Base-by-base conservation (phyloP, 2,888 invertebrate genomes). In the Cyrtodaria siliqua region DNA sequence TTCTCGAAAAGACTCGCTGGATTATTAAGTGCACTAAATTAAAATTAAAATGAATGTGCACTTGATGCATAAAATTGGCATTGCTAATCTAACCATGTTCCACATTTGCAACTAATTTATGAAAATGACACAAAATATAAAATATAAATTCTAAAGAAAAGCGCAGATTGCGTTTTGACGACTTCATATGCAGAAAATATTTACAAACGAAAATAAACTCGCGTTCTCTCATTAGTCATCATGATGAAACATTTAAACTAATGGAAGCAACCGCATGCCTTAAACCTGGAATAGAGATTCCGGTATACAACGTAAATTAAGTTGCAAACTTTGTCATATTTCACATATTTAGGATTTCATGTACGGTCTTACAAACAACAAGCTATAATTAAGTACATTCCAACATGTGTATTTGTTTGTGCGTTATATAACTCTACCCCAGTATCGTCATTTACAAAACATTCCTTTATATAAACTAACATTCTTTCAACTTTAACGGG, bases 381-480 rank as follows among this genome's bases (percentile, higher is more conserved):
- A 60, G 44, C 53, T 38, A 56, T 78, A 78, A 78, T 78, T 78
- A 78, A 60, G 62, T 52, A 53, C 33, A 78, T 78, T 62, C 78
- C 72, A 23, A 78, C 68, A 78, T 78, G 78, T 78, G 78, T 69
- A 78, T 59, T 27, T 62, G 69, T 69, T 73, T 69, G 72, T 47
- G 24, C 61, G 33, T 72, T 72, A 72, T 63, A 78, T 78, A 72
- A 78, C 50, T 57, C 12, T 14, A 40, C 52, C 63, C 14, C 53
- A 42, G 52, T 50, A 59, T 50, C 14, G 57, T 56, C 63, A 71
- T 71, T 50, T 24, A 33, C n/a, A 14, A 18, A 49, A 57, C 67
- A 67, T 67, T 67, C 67, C 69, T 60, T 63, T 60, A 50, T 71
- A 42, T 55, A 60, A 40, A 59, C 59, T 53, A 57, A 70, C 70